Evolutionary conservation across 2,888 invertebrate genomes (phyloP), one percentile per base, ranked within the genome.

Genomic region (Agrotis ipsilon): DNA sequence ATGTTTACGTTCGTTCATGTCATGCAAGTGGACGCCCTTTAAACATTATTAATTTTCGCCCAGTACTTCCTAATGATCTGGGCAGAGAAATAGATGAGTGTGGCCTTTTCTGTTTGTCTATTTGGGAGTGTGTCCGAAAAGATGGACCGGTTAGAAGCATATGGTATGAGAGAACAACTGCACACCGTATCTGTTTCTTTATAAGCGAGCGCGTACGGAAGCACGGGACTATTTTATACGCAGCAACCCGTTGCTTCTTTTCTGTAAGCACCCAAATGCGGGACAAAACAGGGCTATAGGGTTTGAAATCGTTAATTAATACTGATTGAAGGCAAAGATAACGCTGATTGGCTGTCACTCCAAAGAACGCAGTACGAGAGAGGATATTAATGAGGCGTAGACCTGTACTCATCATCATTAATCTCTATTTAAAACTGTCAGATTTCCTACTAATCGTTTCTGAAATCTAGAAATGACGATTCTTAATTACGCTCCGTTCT

Each of bases 1-100:
- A 82, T 89, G 89, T 90, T 91, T 90, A 90, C 90, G 87, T 89
- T 89, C 90, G 87, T 89, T 89, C 88, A 87, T 89, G 83, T 89
- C 87, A 87, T 67, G 88, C 87, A 87, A 84, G 83, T 80, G 80
- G 82, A 79, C 81, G 83, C 71, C 72, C 75, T 80, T 78, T 68
- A 60, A 78, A 79, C 76, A 83, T 80, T 68, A 82, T 72, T 75
- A 75, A 80, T 83, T 82, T 84, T 64, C 65, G 78, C 64, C 57
- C 57, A 64, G 58, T 62, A 72, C 82, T 85, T 85, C 82, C 83
- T 85, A 73, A 79, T 80, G 65, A 75, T 72, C 59, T 71, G 64
- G 63, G 75, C 64, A 75, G 61, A 60, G 52, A 57, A 76, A 76
- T 77, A 76, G 54, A 78, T 58, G 61, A 81, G 13, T 68, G 60